These are phyloP conservation scores for Darevskia nairensis DNA, from an alignment of 2,797 vertebrate species.

Conservation along the genomic window DNA sequence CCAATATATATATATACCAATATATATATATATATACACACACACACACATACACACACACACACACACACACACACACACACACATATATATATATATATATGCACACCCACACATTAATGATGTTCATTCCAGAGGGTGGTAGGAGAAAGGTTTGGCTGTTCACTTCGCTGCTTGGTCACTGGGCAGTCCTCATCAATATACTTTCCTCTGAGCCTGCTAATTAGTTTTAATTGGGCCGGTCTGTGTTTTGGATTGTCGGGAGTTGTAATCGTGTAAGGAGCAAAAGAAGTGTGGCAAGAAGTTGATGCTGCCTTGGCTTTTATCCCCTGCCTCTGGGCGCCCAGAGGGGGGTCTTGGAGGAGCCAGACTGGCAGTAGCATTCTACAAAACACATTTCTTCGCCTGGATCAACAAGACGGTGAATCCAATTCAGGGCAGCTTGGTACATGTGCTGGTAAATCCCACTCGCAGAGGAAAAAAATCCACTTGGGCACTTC, in stretches of 20 bases:
- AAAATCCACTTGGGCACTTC: background rate
- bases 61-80: too few species aligned
- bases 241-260: background rate
- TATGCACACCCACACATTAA: too few species aligned
- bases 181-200: background rate
- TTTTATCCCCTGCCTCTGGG: background rate
- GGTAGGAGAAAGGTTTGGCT: background rate
- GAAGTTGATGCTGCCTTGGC: background rate
- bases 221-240: constrained; percentile 8
- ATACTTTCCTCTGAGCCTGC: background rate
- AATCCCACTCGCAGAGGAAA: too few species aligned
- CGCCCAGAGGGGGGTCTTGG: background rate
- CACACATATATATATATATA: too few species aligned
- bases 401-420: background rate
- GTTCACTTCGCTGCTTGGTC: background rate
- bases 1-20: too few species aligned
- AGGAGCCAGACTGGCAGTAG: background rate
- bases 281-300: background rate
- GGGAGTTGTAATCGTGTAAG: background rate
- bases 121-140: background rate
- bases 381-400: background rate
- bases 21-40: too few species aligned
- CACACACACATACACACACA: too few species aligned
- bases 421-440: too few species aligned
- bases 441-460: too few species aligned